These are phyloP conservation scores for Chironomus tentans DNA, from an alignment of 2,888 invertebrate genomes.

Conservation along the genomic window DNA sequence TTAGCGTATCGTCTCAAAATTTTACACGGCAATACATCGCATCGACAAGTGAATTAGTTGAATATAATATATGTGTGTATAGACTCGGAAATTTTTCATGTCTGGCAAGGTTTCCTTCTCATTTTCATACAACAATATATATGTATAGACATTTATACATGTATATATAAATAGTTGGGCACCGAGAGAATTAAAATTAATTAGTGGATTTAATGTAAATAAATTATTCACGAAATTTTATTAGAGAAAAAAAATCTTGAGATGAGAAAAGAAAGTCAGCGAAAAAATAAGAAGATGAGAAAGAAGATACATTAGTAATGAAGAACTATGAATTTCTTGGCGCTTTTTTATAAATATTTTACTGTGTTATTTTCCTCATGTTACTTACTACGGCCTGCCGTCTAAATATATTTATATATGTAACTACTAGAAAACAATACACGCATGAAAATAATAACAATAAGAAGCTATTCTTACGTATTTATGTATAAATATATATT, in stretches of 20 bases:
- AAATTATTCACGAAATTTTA: constrained; percentile 20
- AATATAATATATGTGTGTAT: not conserved
- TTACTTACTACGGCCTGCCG: not conserved
- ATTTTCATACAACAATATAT: not conserved
- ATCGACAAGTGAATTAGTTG: not conserved
- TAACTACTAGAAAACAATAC: not conserved
- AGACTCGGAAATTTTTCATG: not conserved
- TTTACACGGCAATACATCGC: not conserved
- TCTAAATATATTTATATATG: not conserved
- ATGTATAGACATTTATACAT: too few species aligned
- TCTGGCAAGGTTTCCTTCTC: not conserved
- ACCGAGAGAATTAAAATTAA: constrained; percentile 24
- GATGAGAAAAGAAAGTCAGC: not conserved
- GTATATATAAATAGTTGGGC: not conserved
- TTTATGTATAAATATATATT: not conserved
- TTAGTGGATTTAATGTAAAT: constrained; percentile 26
- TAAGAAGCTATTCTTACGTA: not conserved
- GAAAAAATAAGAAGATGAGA: not conserved
- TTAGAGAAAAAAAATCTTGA: not conserved
- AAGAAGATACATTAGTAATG: not conserved
- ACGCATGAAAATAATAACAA: not conserved
- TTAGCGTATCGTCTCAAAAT: constrained; percentile 21
- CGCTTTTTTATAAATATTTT: not conserved
- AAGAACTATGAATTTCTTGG: constrained; percentile 15
- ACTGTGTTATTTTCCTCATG: not conserved